phyloP scores from a whole-genome alignment of 2,888 invertebrate species.

The Bruchidius siliquastri region DNA sequence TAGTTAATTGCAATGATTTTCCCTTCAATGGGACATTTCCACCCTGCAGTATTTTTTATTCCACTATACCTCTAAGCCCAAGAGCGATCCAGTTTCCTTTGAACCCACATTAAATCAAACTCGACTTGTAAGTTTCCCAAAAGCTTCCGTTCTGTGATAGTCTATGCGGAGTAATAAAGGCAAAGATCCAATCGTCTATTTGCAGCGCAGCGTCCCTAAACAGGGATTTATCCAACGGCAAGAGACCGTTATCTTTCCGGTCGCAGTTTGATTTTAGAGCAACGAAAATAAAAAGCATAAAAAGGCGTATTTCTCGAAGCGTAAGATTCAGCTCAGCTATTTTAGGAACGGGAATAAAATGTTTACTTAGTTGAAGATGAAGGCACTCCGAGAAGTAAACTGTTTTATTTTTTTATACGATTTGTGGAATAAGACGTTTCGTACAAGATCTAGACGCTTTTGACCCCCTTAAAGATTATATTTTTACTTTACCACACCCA shows the following conservation, averaged over 20 bases:
- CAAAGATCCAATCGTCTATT: background rate
- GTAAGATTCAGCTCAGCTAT: background rate
- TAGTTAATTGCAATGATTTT: no score
- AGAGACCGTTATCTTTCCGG: background rate
- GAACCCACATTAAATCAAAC: background rate
- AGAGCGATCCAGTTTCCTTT: background rate
- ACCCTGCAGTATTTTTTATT: no score
- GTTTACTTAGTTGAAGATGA: background rate
- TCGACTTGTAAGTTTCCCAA: background rate
- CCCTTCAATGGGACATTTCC: no score
- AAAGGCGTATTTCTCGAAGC: background rate
- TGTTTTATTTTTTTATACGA: background rate
- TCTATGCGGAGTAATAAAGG: background rate
- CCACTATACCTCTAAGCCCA: background rate
- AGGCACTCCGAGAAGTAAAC: background rate
- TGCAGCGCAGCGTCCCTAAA: background rate
- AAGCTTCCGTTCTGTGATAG: background rate
- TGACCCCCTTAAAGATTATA: background rate
- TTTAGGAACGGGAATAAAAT: background rate
- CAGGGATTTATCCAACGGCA: background rate
- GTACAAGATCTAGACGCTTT: background rate
- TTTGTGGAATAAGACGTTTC: background rate
- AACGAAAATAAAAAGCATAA: background rate
- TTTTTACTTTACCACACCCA: background rate
- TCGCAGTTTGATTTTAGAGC: background rate